phyloP scores from a whole-genome alignment of 2,888 invertebrate genomes.

The Allolobophora icterica region DNA sequence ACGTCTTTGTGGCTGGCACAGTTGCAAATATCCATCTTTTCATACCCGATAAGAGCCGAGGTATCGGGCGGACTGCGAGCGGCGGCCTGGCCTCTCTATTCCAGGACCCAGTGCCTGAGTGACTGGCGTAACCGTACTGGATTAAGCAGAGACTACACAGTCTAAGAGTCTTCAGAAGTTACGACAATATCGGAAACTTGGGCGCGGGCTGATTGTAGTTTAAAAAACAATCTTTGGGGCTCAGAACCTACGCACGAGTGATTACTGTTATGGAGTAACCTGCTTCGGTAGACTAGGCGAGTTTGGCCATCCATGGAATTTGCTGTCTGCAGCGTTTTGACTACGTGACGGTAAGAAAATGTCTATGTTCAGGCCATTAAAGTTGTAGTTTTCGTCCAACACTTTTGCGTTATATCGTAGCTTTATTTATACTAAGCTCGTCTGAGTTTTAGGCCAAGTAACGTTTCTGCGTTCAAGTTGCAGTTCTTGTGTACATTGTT shows the following conservation, averaged over 20 bases:
- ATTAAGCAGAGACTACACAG: slow-evolving; percentile 1
- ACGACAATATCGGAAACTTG: background rate
- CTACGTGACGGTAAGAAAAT: background rate
- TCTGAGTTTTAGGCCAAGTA: background rate
- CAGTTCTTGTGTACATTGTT: background rate
- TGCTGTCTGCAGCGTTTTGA: background rate
- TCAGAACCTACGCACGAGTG: background rate
- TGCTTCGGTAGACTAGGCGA: background rate
- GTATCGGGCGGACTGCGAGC: background rate
- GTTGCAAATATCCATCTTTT: slow-evolving; percentile 17
- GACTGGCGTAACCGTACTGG: background rate
- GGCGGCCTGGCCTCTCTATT: background rate
- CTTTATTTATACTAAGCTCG: background rate
- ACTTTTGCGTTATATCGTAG: background rate
- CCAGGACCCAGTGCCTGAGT: slow-evolving; percentile 11
- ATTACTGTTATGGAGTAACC: background rate
- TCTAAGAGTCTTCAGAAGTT: background rate
- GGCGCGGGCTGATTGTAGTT: background rate
- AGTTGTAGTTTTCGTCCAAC: background rate
- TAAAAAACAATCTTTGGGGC: background rate
- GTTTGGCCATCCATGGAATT: slow-evolving; percentile 11
- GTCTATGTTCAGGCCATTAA: background rate
- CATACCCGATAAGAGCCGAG: slow-evolving; percentile 17
- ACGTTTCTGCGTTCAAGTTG: background rate
- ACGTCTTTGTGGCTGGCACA: slow-evolving; percentile 17